Conservation (phyloP, 2,113 vertebrate genomes). For the Polyodon spathula region DNA sequence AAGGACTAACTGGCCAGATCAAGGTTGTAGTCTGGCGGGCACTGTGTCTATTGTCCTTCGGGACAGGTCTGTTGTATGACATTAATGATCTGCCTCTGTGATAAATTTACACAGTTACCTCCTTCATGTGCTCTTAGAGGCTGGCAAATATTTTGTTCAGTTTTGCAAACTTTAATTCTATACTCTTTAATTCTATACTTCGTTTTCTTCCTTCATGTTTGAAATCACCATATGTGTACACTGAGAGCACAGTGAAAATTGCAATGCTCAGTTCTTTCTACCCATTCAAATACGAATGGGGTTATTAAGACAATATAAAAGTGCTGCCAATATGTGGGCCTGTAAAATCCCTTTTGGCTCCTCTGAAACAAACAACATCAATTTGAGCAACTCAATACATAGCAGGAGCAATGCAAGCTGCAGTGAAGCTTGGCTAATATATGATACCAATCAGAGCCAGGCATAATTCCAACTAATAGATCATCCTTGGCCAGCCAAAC, state of each 20-base stretch:
- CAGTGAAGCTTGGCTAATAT: neutral
- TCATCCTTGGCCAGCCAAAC: too few relatives aligned
- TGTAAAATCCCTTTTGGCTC: neutral
- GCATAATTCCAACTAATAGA: constrained; percentile 1
- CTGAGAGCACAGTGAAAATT: neutral
- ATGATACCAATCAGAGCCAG: constrained; percentile 1
- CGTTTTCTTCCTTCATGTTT: neutral
- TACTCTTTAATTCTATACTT: too few relatives aligned
- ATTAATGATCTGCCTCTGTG: neutral
- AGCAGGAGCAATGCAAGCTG: neutral
- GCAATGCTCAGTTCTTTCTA: constrained; percentile 7
- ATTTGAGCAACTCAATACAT: neutral
- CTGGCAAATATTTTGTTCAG: too few relatives aligned
- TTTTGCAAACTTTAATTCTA: too few relatives aligned
- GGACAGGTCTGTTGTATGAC: neutral
- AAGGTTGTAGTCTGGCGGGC: neutral
- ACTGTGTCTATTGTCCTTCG: neutral
- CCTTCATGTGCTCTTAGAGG: constrained; percentile 1
- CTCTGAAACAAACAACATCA: neutral
- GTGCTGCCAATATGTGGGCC: neutral
- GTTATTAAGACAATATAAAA: constrained; percentile 2
- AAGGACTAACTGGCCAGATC: constrained; percentile 9
- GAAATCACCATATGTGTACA: neutral
- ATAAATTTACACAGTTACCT: constrained; percentile 1
- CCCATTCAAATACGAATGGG: neutral